Percentiles rank a stretch among this genome's conserved stretches.
Conservation (phyloP, 2,113 vertebrate genomes). For the Saccopteryx leptura region DNA sequence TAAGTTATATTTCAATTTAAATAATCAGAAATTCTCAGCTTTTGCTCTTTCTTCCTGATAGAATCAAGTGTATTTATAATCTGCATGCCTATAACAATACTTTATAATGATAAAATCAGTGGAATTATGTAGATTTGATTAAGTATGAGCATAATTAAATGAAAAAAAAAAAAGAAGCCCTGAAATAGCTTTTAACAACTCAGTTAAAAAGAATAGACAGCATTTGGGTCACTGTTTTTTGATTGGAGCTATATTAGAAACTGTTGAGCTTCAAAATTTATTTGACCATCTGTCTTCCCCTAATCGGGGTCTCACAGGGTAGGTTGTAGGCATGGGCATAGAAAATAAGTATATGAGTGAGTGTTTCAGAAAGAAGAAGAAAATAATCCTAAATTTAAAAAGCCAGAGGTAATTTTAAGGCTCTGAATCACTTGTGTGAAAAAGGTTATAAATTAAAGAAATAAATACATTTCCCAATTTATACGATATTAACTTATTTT, state of each 20-base stretch:
- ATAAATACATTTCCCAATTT: background rate
- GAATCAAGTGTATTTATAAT: constrained; percentile 63
- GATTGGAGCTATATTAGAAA: constrained; percentile 58
- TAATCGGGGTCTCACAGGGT: constrained; percentile 32
- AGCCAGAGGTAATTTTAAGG: background rate
- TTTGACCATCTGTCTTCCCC: constrained; percentile 45
- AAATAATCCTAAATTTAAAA: constrained; percentile 26
- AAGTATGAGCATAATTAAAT: constrained; percentile 68
- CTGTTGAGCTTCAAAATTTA: constrained; percentile 19
- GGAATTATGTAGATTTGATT: constrained; percentile 72
- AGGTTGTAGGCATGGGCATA: background rate
- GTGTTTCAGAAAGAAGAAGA: background rate
- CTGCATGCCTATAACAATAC: constrained; percentile 52
- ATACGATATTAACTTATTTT: background rate
- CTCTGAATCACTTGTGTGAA: background rate
- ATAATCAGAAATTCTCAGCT: constrained; percentile 56
- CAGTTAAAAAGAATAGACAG: constrained; percentile 57
- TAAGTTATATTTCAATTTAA: constrained; percentile 63
- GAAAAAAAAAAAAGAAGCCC: background rate
- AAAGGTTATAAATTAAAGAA: background rate
- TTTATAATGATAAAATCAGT: constrained; percentile 70
- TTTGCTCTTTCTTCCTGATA: constrained; percentile 46
- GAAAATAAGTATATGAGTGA: background rate
- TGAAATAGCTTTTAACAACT: constrained; percentile 64
- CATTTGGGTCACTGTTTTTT: constrained; percentile 62